Conservation (phyloP, 2,113 vertebrate species). For the Mixornis gularis region DNA sequence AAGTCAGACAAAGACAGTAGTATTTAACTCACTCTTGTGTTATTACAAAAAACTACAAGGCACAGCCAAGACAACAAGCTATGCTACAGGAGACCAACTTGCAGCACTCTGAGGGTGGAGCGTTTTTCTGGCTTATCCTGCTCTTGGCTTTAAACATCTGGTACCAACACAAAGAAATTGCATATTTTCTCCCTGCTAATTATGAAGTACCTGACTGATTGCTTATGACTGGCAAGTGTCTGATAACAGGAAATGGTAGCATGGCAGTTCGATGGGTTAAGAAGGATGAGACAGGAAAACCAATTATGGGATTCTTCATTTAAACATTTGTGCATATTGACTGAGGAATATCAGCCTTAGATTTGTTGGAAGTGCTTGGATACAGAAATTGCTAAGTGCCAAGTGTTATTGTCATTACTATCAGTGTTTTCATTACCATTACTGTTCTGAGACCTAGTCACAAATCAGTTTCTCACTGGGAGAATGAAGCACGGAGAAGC, state of each 20-base stretch:
- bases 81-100: not conserved
- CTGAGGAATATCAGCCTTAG: not conserved
- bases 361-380: not conserved
- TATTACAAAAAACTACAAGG: not conserved
- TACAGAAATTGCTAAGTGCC: not conserved
- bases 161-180: not conserved
- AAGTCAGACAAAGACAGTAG: not conserved
- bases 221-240: constrained; percentile 15
- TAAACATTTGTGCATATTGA: not conserved
- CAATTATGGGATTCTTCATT: not conserved
- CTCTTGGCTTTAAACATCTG: not conserved
- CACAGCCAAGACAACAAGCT: not conserved
- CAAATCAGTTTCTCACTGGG: not conserved
- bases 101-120: not conserved
- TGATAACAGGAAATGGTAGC: constrained; percentile 7
- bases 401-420: not conserved
- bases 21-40: not conserved
- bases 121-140: not conserved
- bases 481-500: not conserved
- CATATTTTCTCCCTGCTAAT: not conserved
- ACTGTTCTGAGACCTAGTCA: not conserved
- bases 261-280: not conserved
- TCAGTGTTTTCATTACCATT: not conserved
- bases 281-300: not conserved
- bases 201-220: constrained; percentile 23